Evolutionary conservation across 2,797 vertebrate genomes (phyloP).

Genomic region (Acanthurus lineatus): DNA sequence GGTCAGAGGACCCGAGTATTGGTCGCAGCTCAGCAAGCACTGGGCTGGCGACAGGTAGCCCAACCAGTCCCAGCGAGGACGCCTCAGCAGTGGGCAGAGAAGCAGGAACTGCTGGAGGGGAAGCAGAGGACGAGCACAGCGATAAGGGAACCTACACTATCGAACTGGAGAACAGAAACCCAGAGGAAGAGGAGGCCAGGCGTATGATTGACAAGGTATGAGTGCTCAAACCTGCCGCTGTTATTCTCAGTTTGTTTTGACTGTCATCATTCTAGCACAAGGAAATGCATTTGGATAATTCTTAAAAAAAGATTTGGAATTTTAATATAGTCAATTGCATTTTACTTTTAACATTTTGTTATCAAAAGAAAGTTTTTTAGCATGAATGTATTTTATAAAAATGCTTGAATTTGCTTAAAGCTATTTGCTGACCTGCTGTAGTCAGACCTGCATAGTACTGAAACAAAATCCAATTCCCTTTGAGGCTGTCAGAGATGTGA

Average conservation of each 20-base stretch:
- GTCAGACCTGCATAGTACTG: slow-evolving; percentile 1
- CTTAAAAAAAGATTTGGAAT: no score
- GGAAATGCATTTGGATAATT: neutral
- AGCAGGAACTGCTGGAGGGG: slow-evolving; percentile 59
- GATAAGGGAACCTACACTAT: slow-evolving; percentile 99
- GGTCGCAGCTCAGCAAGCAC: slow-evolving; percentile 91
- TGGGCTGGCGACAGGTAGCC: slow-evolving; percentile 88
- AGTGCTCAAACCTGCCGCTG: neutral
- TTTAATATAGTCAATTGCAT: no score
- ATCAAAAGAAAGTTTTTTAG: neutral
- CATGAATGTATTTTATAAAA: neutral
- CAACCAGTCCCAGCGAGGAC: slow-evolving; percentile 87
- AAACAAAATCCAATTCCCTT: neutral
- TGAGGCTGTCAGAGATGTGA: no score
- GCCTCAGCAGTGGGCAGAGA: slow-evolving; percentile 82
- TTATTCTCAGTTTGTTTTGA: neutral
- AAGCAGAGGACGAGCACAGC: slow-evolving; percentile 93
- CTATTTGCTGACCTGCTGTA: neutral
- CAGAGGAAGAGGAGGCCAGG: slow-evolving; percentile 95
- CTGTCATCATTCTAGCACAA: neutral
- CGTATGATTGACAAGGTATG: slow-evolving; percentile 98
- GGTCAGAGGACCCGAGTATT: slow-evolving; percentile 91
- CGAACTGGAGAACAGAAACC: slow-evolving; percentile 94
- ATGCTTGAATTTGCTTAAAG: neutral
- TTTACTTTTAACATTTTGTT: neutral